Evolutionary conservation across 1,140 invertebrate genomes (phyloP).

Genomic region (Sitobion miscanthi): DNA sequence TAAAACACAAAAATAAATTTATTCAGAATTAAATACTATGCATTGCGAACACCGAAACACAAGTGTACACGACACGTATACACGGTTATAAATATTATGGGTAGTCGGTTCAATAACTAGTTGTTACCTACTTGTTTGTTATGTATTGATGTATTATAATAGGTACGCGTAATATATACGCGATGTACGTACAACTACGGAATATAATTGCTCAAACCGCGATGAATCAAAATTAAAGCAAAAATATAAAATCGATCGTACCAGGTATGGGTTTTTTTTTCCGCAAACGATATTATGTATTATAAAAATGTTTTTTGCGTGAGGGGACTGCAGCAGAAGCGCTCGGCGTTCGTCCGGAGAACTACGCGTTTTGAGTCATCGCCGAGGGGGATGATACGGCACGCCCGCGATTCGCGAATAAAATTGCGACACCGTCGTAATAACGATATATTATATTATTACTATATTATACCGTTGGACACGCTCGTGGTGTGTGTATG

Average conservation of each 20-base stretch:
- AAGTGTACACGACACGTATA: not conserved
- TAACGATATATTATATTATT: not conserved
- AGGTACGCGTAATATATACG: not conserved
- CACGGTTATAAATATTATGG: not conserved
- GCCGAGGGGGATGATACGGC: not conserved
- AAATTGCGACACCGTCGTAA: not conserved
- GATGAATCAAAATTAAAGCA: not conserved
- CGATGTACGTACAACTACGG: not conserved
- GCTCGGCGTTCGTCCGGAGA: not conserved
- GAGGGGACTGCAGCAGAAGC: not conserved
- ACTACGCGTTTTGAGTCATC: constrained; percentile 13
- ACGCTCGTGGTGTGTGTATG: not conserved
- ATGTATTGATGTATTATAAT: not conserved
- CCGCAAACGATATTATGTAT: not conserved
- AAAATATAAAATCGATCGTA: not conserved
- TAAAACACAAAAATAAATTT: not conserved
- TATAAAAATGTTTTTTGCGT: not conserved
- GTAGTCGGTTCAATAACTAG: not conserved
- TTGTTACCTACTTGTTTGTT: not conserved
- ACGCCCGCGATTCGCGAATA: not conserved
- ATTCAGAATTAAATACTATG: not conserved
- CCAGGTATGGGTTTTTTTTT: not conserved
- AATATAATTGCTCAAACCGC: not conserved
- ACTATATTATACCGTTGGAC: not conserved
- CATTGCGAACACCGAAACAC: not conserved